Evolutionary conservation across 2,888 invertebrate genomes (phyloP).

Genomic region (Enoplolaimus lenunculus): DNA sequence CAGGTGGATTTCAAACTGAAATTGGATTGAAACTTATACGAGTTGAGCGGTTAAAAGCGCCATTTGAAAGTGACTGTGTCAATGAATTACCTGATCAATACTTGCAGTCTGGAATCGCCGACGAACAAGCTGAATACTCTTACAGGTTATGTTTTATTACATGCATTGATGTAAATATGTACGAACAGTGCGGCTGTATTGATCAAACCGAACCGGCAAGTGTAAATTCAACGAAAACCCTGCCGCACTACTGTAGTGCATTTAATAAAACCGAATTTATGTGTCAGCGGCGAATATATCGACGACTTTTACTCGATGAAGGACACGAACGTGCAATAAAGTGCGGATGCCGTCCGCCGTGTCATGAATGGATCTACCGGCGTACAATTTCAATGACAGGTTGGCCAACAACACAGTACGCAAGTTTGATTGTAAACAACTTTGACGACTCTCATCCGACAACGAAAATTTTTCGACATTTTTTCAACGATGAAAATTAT

Average conservation of each 20-base stretch:
- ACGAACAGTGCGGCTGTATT: conserved; percentile 2
- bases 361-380: background rate
- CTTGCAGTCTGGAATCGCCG: background rate
- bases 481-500: background rate
- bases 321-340: background rate
- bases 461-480: background rate
- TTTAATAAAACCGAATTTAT: conserved; percentile 3
- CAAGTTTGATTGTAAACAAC: background rate
- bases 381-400: background rate
- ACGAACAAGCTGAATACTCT: background rate
- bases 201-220: background rate
- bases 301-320: background rate
- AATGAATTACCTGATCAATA: conserved; percentile 10
- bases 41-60: background rate
- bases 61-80: background rate
- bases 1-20: conserved; percentile 26
- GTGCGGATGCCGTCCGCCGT: conserved; percentile 15
- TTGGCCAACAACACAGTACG: conserved; percentile 12
- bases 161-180: background rate
- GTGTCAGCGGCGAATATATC: background rate
- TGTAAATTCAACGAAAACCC: background rate
- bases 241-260: background rate
- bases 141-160: conserved; percentile 1
- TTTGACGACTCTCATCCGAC: background rate
- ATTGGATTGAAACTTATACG: background rate